phyloP scores from a whole-genome alignment of 2,888 invertebrate species.

The Furcula furcula region DNA sequence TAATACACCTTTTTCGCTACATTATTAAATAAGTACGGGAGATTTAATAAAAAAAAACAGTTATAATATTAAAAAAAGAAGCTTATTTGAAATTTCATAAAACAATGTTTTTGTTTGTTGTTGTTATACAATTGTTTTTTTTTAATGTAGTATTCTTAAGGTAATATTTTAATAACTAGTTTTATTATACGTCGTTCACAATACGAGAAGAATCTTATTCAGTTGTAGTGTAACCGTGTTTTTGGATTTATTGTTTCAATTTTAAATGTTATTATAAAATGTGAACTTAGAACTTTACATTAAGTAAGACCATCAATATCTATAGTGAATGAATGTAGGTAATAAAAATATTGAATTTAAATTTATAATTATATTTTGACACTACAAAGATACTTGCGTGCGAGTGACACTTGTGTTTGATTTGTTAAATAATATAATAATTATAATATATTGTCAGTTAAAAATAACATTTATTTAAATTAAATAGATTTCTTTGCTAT shows the following conservation, averaged over 20 bases:
- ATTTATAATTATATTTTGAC: slow-evolving; percentile 32
- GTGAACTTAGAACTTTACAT: neutral
- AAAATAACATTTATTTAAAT: slow-evolving; percentile 27
- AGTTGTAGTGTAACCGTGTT: slow-evolving; percentile 4
- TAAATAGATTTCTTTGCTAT: slow-evolving; percentile 29
- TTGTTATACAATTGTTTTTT: neutral
- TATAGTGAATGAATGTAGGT: slow-evolving; percentile 36
- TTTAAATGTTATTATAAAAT: neutral
- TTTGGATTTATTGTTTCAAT: slow-evolving; percentile 9
- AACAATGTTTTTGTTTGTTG: slow-evolving; percentile 2
- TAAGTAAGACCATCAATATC: slow-evolving; percentile 27
- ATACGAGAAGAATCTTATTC: neutral
- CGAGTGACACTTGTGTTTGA: slow-evolving; percentile 56
- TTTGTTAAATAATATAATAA: slow-evolving; percentile 20
- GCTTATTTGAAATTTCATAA: slow-evolving; percentile 22
- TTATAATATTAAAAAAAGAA: too few relatives aligned
- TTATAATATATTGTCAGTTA: slow-evolving; percentile 38
- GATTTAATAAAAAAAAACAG: too few relatives aligned
- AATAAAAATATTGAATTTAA: slow-evolving; percentile 49
- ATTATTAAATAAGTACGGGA: too few relatives aligned
- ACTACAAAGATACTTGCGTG: slow-evolving; percentile 36
- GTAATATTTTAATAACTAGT: neutral
- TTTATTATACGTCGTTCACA: neutral
- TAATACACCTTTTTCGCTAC: too few relatives aligned
- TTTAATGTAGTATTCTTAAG: neutral